Evolutionary conservation across 2,888 invertebrate species (phyloP).

Genomic region (Sphaerophoria taeniata): DNA sequence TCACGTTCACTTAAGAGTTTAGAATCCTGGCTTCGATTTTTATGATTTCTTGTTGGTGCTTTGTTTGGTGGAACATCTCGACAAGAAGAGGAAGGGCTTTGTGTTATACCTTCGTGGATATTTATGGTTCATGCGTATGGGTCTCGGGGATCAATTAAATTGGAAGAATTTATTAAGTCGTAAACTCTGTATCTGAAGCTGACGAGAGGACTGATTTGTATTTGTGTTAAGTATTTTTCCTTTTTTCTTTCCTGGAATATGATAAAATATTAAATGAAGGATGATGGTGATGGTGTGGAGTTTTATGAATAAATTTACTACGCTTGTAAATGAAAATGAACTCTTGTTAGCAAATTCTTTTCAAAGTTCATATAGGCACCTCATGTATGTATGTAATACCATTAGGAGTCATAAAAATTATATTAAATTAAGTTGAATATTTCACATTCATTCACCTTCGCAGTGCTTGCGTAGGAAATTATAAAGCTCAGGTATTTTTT

Average conservation of each 20-base stretch:
- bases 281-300: background rate
- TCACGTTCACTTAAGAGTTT: background rate
- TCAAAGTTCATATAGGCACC: no score
- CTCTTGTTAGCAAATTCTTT: background rate
- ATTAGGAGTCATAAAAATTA: background rate
- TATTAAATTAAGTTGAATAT: background rate
- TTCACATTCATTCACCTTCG: background rate
- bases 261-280: constrained; percentile 21
- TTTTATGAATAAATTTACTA: constrained; percentile 6
- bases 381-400: background rate
- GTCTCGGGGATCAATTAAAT: constrained; percentile 28
- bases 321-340: background rate
- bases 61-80: constrained; percentile 11
- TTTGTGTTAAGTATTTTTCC: constrained; percentile 25
- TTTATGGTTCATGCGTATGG: background rate
- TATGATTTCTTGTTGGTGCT: constrained; percentile 12
- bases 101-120: background rate
- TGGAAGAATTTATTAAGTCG: constrained; percentile 26
- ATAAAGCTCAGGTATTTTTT: no score
- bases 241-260: background rate
- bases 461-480: no score
- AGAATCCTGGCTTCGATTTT: constrained; percentile 29
- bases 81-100: background rate
- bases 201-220: constrained; percentile 18
- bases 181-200: background rate